Evolutionary conservation across 2,888 invertebrate species (phyloP), one percentile per base, ranked within the genome.

Genomic region (Acanthoscelides obtectus): DNA sequence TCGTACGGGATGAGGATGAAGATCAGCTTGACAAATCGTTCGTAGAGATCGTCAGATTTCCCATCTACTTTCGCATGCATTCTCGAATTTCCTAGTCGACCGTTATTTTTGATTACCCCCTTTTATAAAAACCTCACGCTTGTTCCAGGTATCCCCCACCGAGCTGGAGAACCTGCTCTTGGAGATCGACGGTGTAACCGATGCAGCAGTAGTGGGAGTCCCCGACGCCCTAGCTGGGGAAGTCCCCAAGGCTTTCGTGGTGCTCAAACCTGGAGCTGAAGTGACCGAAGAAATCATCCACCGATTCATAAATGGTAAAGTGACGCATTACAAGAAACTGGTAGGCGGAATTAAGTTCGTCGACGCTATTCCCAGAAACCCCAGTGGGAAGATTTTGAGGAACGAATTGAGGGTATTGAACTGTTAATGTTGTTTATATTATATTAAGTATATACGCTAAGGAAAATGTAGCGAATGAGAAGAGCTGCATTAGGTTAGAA

Each of bases 101-200:
- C n/a, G n/a, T n/a, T n/a, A n/a, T n/a, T n/a, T n/a, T n/a, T n/a
- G n/a, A n/a, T n/a, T n/a, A n/a, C n/a, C n/a, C n/a, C n/a, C n/a
- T n/a, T n/a, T n/a, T n/a, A n/a, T n/a, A n/a, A n/a, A n/a, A 4
- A 45, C 17, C 45, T 45, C 45, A 1, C 45, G 8, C 72, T 74
- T 70, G 79, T 78, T 86, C 67, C 81, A 94, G 93, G 95, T 95
- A 25, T 93, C 95, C 0, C 95, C 95, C 22, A 94, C 95, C 1
- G 95, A 96, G 86, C 84, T 95, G 72, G 95, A 96, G 85, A 92
- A 90, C 76, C 82, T 95, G 5, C 88, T 95, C 66, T 87, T 93
- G 83, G 90, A 92, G 81, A 88, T 90, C 75, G 89, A 91, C 0
- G 90, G 89, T 72, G 90, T 95, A 17, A 88, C 89, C 0, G 95